phyloP scores from a whole-genome alignment of 2,888 invertebrate genomes.

The Epistrophella euchroma region DNA sequence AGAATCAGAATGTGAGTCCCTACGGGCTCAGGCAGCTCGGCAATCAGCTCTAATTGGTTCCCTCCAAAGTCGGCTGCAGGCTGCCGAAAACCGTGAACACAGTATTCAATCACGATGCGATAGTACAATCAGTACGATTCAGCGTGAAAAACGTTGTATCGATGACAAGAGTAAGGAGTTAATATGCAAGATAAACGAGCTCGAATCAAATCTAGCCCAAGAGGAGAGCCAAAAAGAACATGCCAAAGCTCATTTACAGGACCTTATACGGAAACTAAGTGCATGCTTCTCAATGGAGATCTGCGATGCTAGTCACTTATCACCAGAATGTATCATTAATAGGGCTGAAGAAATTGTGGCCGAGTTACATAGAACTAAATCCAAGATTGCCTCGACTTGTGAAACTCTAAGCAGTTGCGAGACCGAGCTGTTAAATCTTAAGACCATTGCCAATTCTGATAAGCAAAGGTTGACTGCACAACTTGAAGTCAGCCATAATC shows the following conservation, averaged over 20 bases:
- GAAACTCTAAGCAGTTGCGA: conserved; percentile 84
- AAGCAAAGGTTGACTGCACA: conserved; percentile 91
- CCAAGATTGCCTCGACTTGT: conserved; percentile 84
- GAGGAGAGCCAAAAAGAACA: conserved; percentile 92
- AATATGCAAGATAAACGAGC: conserved; percentile 89
- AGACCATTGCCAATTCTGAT: conserved; percentile 85
- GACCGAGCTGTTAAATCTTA: conserved; percentile 82
- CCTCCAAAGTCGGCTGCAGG: conserved; percentile 90
- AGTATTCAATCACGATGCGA: conserved; percentile 87
- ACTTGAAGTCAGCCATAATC: conserved; percentile 84
- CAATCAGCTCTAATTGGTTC: conserved; percentile 92
- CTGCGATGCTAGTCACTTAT: conserved; percentile 87
- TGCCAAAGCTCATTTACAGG: conserved; percentile 87
- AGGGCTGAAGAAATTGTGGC: conserved; percentile 92
- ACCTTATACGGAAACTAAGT: conserved; percentile 89
- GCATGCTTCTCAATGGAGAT: conserved; percentile 89
- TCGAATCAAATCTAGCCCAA: conserved; percentile 89
- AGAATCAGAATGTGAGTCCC: conserved; percentile 91
- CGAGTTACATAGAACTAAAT: conserved; percentile 88
- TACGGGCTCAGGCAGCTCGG: conserved; percentile 92
- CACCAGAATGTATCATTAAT: conserved; percentile 89
- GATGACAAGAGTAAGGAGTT: conserved; percentile 92
- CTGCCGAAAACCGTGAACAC: conserved; percentile 91
- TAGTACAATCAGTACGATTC: conserved; percentile 89
- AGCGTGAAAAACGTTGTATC: conserved; percentile 89